Evolutionary conservation across 2,113 vertebrate genomes (phyloP).

Genomic region (Menidia beryllina): DNA sequence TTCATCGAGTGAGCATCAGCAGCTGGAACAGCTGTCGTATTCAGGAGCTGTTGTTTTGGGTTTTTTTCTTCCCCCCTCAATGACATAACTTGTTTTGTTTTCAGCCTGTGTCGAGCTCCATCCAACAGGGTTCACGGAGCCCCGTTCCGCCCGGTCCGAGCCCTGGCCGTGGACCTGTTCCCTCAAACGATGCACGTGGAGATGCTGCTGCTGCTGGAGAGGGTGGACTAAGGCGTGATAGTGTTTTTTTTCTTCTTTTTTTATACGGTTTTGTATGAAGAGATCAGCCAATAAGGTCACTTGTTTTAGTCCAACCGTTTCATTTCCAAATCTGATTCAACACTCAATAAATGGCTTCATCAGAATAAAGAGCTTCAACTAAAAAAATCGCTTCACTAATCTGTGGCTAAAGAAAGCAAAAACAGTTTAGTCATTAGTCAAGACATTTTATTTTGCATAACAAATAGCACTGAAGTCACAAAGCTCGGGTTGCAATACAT

Average conservation of each 20-base stretch:
- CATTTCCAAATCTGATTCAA: not conserved
- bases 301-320: not conserved
- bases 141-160: conserved; percentile 87
- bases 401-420: conserved; percentile 14
- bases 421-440: conserved; percentile 48
- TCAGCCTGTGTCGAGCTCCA: conserved; percentile 88
- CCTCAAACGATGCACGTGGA: conserved; percentile 95
- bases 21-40: not conserved
- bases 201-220: conserved; percentile 91
- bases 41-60: not conserved
- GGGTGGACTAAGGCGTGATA: conserved; percentile 77
- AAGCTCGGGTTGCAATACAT: conserved; percentile 76
- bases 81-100: not conserved
- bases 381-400: not conserved
- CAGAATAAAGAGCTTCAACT: not conserved
- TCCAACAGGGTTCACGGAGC: conserved; percentile 93
- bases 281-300: not conserved
- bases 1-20: conserved; percentile 91
- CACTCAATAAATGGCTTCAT: not conserved
- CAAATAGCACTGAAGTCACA: conserved; percentile 77
- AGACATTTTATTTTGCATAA: conserved; percentile 85
- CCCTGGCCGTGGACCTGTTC: conserved; percentile 94
- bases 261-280: not conserved
- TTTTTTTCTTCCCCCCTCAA: not conserved
- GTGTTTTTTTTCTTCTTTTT: not conserved